Evolutionary conservation across 2,888 invertebrate species (phyloP).

Genomic region (Melanotus villosus): DNA sequence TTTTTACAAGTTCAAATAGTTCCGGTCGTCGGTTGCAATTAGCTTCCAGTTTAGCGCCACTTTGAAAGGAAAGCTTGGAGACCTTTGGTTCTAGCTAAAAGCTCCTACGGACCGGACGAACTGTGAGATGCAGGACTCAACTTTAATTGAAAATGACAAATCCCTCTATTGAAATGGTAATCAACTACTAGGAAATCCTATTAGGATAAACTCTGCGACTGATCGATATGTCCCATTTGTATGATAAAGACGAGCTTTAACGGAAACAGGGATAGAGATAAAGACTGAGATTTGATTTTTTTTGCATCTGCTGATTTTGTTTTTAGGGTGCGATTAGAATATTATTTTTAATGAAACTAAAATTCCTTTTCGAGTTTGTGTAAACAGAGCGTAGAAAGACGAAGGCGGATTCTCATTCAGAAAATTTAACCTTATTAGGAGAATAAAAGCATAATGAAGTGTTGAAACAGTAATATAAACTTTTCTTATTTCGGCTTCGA

Average conservation of each 20-base stretch:
- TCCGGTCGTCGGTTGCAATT: constrained; percentile 30
- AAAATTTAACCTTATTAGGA: constrained; percentile 58
- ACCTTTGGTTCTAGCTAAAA: constrained; percentile 52
- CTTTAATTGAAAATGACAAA: constrained; percentile 72
- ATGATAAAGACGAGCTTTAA: constrained; percentile 58
- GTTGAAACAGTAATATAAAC: constrained; percentile 64
- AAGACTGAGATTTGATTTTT: constrained; percentile 18
- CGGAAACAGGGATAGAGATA: constrained; percentile 55
- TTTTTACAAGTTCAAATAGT: too few relatives aligned
- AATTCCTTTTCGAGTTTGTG: not conserved
- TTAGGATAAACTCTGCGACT: constrained; percentile 69
- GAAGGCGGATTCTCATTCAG: constrained; percentile 23
- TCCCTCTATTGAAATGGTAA: constrained; percentile 71
- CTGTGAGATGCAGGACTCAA: constrained; percentile 68
- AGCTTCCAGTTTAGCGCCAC: constrained; percentile 41
- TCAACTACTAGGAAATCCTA: constrained; percentile 71
- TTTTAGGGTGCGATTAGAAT: not conserved
- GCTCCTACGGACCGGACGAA: constrained; percentile 47
- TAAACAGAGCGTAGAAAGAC: not conserved
- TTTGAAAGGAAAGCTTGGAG: constrained; percentile 42
- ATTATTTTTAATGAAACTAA: not conserved
- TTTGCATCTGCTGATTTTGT: constrained; percentile 13
- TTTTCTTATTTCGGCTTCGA: constrained; percentile 65
- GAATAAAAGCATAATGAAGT: constrained; percentile 64
- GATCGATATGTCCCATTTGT: constrained; percentile 64